Conservation (phyloP, 2,888 invertebrate genomes). For the Sminthurides aquaticus region DNA sequence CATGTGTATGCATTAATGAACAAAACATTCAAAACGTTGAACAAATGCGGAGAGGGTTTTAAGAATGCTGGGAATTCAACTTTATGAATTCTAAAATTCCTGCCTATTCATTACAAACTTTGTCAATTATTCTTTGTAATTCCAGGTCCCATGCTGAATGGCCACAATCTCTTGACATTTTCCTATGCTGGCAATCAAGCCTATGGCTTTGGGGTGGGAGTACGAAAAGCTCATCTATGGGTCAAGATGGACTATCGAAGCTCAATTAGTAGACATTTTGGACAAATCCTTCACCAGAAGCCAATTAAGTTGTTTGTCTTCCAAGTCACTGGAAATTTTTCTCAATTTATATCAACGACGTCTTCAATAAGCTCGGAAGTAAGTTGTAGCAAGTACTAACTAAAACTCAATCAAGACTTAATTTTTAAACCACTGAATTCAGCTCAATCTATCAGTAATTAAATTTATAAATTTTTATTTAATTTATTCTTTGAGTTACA, state of each 20-base stretch:
- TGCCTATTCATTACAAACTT: no score
- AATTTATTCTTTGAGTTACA: no score
- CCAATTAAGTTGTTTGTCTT: slow-evolving; percentile 66
- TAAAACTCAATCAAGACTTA: no score
- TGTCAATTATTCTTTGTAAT: slow-evolving; percentile 44
- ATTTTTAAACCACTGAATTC: no score
- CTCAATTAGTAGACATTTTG: slow-evolving; percentile 44
- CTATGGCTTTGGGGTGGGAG: slow-evolving; percentile 55
- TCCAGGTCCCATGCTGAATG: slow-evolving; percentile 72
- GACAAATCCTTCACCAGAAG: slow-evolving; percentile 46
- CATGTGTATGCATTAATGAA: no score
- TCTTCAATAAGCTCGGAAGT: slow-evolving; percentile 7
- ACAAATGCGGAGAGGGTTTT: no score
- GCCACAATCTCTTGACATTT: slow-evolving; percentile 78
- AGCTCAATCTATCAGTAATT: no score
- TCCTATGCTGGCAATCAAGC: slow-evolving; percentile 56
- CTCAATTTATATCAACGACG: slow-evolving; percentile 15
- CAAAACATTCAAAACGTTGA: no score
- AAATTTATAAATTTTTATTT: no score
- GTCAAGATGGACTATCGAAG: slow-evolving; percentile 56
- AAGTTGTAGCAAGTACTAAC: no score
- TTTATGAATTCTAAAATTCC: no score
- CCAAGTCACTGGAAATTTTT: slow-evolving; percentile 50
- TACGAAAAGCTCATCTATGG: slow-evolving; percentile 73
- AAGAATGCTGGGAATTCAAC: no score